A percentile compares a stretch with the other conserved stretches of the same genome.
phyloP scores from a whole-genome alignment of 2,888 invertebrate genomes.

The Belgica antarctica region DNA sequence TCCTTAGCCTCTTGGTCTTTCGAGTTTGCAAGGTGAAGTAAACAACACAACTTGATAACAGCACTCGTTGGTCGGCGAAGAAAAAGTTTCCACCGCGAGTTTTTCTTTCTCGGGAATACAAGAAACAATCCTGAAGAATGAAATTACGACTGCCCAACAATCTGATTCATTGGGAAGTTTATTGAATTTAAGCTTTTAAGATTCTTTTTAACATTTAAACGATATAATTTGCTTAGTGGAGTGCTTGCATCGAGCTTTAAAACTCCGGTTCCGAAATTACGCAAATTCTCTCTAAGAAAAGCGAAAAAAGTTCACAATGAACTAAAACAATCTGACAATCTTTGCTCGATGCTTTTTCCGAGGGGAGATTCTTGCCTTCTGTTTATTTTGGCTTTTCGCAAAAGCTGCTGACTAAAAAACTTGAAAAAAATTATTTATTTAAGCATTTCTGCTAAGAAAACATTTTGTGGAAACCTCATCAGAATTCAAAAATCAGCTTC shows the following conservation, averaged over 20 bases:
- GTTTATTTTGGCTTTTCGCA: not conserved
- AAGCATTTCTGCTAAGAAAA: conserved; percentile 18
- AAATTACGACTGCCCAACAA: no score
- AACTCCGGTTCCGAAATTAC: conserved; percentile 10
- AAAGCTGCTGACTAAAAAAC: not conserved
- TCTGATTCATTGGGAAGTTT: not conserved
- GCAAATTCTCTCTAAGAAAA: not conserved
- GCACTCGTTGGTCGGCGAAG: not conserved
- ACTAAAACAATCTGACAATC: conserved; percentile 3
- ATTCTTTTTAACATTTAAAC: not conserved
- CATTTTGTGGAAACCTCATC: conserved; percentile 34
- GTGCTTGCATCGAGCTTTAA: not conserved
- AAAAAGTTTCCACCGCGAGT: not conserved
- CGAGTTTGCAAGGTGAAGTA: no score
- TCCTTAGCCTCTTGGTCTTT: not conserved
- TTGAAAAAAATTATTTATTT: conserved; percentile 26
- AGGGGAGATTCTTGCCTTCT: not conserved
- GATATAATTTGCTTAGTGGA: conserved; percentile 33
- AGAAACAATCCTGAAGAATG: no score
- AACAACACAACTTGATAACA: not conserved
- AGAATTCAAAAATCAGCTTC: conserved; percentile 39
- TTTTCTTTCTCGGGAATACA: no score
- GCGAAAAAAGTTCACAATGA: not conserved
- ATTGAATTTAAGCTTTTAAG: not conserved
- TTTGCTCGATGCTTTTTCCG: not conserved